Percentiles rank a stretch among this genome's conserved stretches.
These are phyloP conservation scores for Tragelaphus strepsiceros DNA, from an alignment of 2,113 vertebrate genomes.

Conservation along the genomic window DNA sequence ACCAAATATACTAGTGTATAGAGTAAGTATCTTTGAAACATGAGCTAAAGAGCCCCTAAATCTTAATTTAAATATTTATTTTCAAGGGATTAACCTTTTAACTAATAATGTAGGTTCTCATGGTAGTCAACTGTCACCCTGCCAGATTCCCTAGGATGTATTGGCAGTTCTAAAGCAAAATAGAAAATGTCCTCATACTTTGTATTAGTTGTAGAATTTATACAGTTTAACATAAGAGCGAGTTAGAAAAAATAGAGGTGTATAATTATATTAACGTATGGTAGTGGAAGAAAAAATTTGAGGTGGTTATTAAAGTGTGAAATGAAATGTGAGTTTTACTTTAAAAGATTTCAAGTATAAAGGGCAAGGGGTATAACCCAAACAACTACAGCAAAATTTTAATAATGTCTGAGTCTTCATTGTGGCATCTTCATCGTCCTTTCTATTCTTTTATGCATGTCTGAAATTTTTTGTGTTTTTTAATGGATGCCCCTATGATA, in stretches of 20 bases:
- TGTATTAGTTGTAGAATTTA: background rate
- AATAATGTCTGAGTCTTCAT: background rate
- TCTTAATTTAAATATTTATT: background rate
- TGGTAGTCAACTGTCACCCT: background rate
- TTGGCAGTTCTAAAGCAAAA: constrained; percentile 7
- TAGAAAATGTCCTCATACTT: background rate
- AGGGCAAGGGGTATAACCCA: background rate
- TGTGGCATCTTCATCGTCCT: background rate
- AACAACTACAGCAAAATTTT: background rate
- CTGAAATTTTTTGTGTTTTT: background rate
- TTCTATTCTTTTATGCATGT: background rate
- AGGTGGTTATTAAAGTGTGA: constrained; percentile 4
- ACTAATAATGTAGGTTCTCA: background rate
- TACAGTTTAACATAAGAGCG: background rate
- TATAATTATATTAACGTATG: background rate
- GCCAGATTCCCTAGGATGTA: background rate
- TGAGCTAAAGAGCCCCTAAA: background rate
- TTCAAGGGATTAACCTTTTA: constrained; percentile 12
- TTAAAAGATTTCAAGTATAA: background rate
- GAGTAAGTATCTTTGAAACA: constrained; percentile 4
- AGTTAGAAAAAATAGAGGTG: background rate
- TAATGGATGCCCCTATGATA: background rate
- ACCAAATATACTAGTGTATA: background rate
- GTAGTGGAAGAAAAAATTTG: background rate
- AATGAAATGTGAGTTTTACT: background rate